Percentiles rank a stretch among this genome's conserved stretches.
These are phyloP conservation scores for Drosophila varians DNA, from an alignment of 1,140 invertebrate species.

Conservation along the genomic window DNA sequence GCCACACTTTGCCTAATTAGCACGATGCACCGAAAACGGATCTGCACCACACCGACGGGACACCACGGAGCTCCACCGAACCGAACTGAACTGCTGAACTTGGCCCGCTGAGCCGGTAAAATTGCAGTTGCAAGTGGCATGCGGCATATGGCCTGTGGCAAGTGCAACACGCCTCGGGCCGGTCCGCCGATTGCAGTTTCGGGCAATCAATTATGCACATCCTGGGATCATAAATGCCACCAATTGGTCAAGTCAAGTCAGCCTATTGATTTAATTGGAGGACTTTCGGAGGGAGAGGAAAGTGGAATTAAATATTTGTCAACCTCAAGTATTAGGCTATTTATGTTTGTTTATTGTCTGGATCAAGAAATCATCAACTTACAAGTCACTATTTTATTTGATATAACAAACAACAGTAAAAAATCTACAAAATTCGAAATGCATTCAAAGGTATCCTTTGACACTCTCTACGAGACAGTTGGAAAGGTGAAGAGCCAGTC, in stretches of 20 bases:
- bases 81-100: constrained; percentile 22
- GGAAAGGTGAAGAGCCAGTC: not conserved
- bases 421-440: not conserved
- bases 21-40: constrained; percentile 39
- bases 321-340: not conserved
- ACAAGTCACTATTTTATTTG: not conserved
- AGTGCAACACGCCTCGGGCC: constrained; percentile 7
- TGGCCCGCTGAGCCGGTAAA: constrained; percentile 16
- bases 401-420: not conserved
- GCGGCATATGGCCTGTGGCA: constrained; percentile 19
- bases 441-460: not conserved
- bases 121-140: constrained; percentile 8
- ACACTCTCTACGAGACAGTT: constrained; percentile 1
- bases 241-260: not conserved
- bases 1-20: constrained; percentile 75
- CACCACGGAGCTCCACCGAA: not conserved
- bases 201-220: constrained; percentile 32
- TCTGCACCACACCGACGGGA: constrained; percentile 12
- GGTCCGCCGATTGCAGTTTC: constrained; percentile 15
- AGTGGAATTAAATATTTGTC: not conserved
- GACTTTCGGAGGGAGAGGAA: not conserved
- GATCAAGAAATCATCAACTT: not conserved
- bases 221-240: constrained; percentile 9
- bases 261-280: not conserved
- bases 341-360: not conserved